Percentiles rank a stretch among this genome's conserved stretches.
Conservation (phyloP, 2,797 vertebrate genomes). For the Trachops cirrhosus region DNA sequence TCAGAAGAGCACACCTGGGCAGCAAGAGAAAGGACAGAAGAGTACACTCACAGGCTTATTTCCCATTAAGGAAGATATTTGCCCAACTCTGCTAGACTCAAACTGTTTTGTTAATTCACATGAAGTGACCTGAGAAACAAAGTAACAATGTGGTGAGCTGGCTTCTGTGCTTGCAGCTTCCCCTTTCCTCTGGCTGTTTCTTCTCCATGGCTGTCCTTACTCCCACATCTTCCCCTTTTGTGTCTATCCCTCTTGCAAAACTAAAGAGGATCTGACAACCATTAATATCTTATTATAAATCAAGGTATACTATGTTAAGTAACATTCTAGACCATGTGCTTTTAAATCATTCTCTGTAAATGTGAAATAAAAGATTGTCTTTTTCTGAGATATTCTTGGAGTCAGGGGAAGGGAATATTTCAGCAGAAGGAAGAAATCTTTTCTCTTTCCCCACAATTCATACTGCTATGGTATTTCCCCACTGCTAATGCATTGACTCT, state of each 20-base stretch:
- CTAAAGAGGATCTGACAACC: background rate
- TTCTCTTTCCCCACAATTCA: background rate
- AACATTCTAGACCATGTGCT: background rate
- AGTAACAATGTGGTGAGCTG: rapidly evolving
- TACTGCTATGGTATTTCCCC: background rate
- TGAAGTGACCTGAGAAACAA: background rate
- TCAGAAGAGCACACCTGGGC: background rate
- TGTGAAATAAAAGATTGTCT: background rate
- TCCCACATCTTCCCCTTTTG: background rate
- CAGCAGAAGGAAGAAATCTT: background rate
- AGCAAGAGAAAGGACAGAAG: background rate
- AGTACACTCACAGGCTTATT: background rate
- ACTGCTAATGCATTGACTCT: background rate
- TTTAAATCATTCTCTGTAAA: background rate
- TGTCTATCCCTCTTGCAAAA: background rate
- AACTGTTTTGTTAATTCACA: background rate
- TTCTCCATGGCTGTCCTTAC: background rate
- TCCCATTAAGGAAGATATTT: background rate
- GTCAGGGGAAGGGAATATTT: background rate
- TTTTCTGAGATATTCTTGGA: background rate
- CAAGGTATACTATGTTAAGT: background rate
- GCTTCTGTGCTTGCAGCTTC: background rate
- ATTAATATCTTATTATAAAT: background rate
- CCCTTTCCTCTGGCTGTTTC: background rate
- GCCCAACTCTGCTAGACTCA: background rate